A percentile compares a stretch with the other conserved stretches of the same genome.
These are phyloP conservation scores for Cephonodes hylas DNA, from an alignment of 2,888 invertebrate genomes.

Conservation along the genomic window DNA sequence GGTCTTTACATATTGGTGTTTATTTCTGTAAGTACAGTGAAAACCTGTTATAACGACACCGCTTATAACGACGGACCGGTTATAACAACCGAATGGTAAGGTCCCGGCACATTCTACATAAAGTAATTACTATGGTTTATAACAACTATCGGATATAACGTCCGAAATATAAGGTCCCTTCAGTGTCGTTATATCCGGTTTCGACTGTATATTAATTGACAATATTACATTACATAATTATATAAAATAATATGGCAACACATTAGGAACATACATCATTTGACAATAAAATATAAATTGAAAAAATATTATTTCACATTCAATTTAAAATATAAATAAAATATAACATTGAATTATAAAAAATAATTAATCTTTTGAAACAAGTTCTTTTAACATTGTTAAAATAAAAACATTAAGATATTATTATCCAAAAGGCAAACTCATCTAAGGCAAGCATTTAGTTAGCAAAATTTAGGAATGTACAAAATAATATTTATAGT, in stretches of 20 bases:
- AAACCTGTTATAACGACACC: not conserved
- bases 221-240: conserved; percentile 1
- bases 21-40: too few species aligned
- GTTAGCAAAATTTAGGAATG: not conserved
- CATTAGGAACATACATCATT: conserved; percentile 40
- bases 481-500: not conserved
- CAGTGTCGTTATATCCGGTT: too few species aligned
- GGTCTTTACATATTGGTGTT: too few species aligned
- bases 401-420: not conserved
- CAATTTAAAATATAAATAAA: not conserved
- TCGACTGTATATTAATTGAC: not conserved
- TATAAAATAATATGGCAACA: conserved; percentile 48
- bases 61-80: not conserved
- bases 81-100: too few species aligned
- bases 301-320: not conserved
- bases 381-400: not conserved
- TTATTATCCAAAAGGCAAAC: not conserved
- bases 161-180: too few species aligned
- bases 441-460: not conserved
- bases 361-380: not conserved
- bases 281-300: conserved; percentile 18
- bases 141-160: too few species aligned
- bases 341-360: not conserved
- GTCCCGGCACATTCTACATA: too few species aligned
- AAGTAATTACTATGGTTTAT: too few species aligned